phyloP scores from a whole-genome alignment of 2,888 invertebrate species.

The Calliopum simillimum region DNA sequence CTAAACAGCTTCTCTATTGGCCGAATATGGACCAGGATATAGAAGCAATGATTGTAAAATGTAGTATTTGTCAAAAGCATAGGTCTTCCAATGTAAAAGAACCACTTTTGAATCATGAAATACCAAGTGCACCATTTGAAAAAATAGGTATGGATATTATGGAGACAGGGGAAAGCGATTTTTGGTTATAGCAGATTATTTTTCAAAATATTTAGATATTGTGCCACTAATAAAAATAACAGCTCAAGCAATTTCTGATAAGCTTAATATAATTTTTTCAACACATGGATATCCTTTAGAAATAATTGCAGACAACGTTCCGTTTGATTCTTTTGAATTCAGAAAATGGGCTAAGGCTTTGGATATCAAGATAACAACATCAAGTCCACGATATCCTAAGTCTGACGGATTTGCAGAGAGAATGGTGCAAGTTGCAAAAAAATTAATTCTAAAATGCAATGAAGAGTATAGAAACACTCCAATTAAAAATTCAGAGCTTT shows the following conservation, averaged over 20 bases:
- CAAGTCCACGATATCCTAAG: constrained; percentile 33
- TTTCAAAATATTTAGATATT: constrained; percentile 44
- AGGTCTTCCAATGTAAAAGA: constrained; percentile 39
- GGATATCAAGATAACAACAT: constrained; percentile 45
- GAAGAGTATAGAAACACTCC: constrained; percentile 38
- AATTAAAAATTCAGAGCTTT: constrained; percentile 39
- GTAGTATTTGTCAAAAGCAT: constrained; percentile 38
- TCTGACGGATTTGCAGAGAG: constrained; percentile 28
- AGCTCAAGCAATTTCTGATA: constrained; percentile 34
- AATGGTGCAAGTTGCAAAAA: constrained; percentile 13
- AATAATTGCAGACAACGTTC: constrained; percentile 39
- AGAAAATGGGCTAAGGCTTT: constrained; percentile 21
- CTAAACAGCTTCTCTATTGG: constrained; percentile 49
- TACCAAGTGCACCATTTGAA: constrained; percentile 44
- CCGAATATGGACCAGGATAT: constrained; percentile 45
- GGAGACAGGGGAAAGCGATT: constrained; percentile 42
- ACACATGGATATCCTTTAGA: constrained; percentile 26
- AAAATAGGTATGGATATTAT: constrained; percentile 55
- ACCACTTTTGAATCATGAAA: constrained; percentile 36
- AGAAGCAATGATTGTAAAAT: constrained; percentile 42
- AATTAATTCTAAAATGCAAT: not conserved
- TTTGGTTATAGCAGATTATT: constrained; percentile 42
- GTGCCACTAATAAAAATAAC: constrained; percentile 43
- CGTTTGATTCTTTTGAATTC: constrained; percentile 35
- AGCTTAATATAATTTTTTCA: constrained; percentile 39